Evolutionary conservation across 2,113 vertebrate genomes (phyloP), one percentile per base, ranked within the genome.

Genomic region (Catharus bicknelli): DNA sequence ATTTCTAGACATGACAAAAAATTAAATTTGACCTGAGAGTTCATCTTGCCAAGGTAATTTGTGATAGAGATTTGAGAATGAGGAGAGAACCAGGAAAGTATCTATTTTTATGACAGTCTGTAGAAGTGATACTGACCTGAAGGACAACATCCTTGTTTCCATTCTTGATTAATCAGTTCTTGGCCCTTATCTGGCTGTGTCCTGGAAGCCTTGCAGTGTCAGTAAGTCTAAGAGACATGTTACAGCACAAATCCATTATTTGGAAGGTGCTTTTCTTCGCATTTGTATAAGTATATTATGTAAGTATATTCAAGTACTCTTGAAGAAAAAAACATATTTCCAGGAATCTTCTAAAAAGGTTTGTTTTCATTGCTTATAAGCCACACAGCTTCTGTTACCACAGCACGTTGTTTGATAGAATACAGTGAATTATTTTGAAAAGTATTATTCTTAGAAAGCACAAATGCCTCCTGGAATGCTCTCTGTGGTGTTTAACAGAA

Each of bases 371-470:
- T 72, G 9, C 29, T 57, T 83, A 9, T 47, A 77, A 94, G n/a
- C 76, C 76, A 90, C 38, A 42, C 4, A 85, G 61, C 45, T 95
- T 43, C 48, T 90, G 10, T 91, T 66, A 68, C 61, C 86, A 61
- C 26, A 27, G 8, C 25, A 20, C 21, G 16, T 51, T 91, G 45
- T 68, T 59, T 45, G 67, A 62, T 85, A 54, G 59, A 90, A 63
- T 73, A 54, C 30, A 64, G 27, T 54, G 75, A 80, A 85, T 91
- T 80, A 27, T 20, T 84, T 85, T 91, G 59, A 94, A 83, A 94
- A 70, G 42, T 93, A 63, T 83, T 91, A 82, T 97, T 97, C 95
- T 95, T 97, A 92, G 96, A 97, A 97, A 97, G 94, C 58, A 93
- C 47, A 73, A 90, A 78, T 86, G 72, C 77, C 96, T 97, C 95